These are phyloP conservation scores for Barypeithes pellucidus DNA, from an alignment of 2,888 invertebrate genomes.

Conservation along the genomic window DNA sequence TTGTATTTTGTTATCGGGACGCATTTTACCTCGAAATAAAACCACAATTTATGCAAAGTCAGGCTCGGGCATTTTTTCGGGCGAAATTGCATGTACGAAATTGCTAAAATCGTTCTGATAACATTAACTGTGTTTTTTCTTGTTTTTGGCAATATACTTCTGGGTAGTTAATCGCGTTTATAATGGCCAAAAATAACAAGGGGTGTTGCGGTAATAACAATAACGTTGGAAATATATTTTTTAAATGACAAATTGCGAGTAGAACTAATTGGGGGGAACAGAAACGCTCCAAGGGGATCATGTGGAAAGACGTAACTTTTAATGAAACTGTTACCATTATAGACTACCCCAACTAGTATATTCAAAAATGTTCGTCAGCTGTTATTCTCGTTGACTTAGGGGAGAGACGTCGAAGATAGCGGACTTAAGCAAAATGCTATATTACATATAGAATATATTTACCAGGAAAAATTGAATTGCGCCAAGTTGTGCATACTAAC, in stretches of 20 bases:
- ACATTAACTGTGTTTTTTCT: constrained; percentile 38
- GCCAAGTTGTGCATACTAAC: too few relatives aligned
- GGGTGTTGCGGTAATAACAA: neutral
- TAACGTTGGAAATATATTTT: constrained; percentile 1
- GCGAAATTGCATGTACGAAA: constrained; percentile 62
- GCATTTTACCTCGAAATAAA: constrained; percentile 53
- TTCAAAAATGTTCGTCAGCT: too few relatives aligned
- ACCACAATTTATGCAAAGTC: constrained; percentile 59
- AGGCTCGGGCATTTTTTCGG: constrained; percentile 58
- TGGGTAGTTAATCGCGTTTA: constrained; percentile 46
- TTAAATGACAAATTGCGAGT: neutral
- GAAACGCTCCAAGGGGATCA: too few relatives aligned
- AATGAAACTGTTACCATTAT: too few relatives aligned
- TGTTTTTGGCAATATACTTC: constrained; percentile 46
- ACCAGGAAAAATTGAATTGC: too few relatives aligned
- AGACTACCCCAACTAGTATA: too few relatives aligned
- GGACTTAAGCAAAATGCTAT: too few relatives aligned
- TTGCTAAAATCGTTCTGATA: constrained; percentile 59
- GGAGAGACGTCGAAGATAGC: too few relatives aligned
- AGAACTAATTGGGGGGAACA: too few relatives aligned
- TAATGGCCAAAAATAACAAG: constrained; percentile 42
- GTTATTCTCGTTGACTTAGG: too few relatives aligned
- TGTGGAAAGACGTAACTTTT: too few relatives aligned
- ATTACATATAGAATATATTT: too few relatives aligned
- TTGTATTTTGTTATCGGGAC: constrained; percentile 48